Evolutionary conservation across 1,140 invertebrate genomes (phyloP), one percentile per base, ranked within the genome.

Genomic region (Charaxes varanes): DNA sequence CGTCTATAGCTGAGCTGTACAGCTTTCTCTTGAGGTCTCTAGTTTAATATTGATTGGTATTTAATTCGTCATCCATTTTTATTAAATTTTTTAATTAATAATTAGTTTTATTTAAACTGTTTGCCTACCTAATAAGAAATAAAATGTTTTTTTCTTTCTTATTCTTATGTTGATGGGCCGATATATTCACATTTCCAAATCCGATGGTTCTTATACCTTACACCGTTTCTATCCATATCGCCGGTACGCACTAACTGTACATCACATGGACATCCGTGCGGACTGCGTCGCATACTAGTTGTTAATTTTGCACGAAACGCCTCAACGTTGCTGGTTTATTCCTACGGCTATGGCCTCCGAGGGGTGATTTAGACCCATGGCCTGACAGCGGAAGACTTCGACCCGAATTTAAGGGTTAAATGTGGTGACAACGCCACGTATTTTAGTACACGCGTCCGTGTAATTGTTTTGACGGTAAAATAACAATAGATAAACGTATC

Each of bases 221-320:
- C 1, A 5, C 41, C 21, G 27, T 19, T 14, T 14, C 40, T 15
- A 34, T 40, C 44, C 42, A 47, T 49, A 52, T 54, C 54, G 37
- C 44, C 32, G 45, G 33, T 48, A 55, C 51, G 50, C 53, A 63
- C 57, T 64, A 58, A 63, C 60, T 52, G 56, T 63, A 63, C 41
- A 52, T 62, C 59, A 62, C 26, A 28, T 19, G 32, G 43, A 48
- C 48, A 35, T 41, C 24, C 24, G 44, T 41, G 41, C 30, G 55
- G 32, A 37, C 34, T 33, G 35, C 42, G 23, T 41, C 44, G 46
- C 51, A 47, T 38, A 44, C 40, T 46, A 49, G 56, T 53, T 65
- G 62, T 65, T 65, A 65, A 65, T 65, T 57, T 62, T 53, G 58
- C 53, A 62, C 55, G 55, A 52, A 59, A 55, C 62, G 59, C 54